Evolutionary conservation across 2,113 vertebrate genomes (phyloP), one percentile per base, ranked within the genome.

Genomic region (Argyrosomus japonicus): DNA sequence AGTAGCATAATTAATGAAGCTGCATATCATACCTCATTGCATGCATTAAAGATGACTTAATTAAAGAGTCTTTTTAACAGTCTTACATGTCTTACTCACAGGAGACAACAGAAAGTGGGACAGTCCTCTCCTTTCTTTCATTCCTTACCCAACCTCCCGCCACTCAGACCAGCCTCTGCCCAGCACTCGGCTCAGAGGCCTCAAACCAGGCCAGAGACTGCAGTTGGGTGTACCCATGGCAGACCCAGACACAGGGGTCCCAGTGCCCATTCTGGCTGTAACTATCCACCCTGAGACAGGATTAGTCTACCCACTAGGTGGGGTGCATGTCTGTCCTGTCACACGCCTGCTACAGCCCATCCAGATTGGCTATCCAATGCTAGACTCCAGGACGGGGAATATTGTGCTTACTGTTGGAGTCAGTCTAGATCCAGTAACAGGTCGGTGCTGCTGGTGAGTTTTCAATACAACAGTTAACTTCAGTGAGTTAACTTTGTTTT

Each of bases 191-290:
- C 91, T 97, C 45, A 93, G 94, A 56, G 79, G 84, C 68, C 94
- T 97, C 57, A 90, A 93, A 58, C 92, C 92, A 0, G 93, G 93
- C 15, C 95, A 95, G 75, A 89, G 92, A 0, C 93, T 96, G 51
- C 85, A 71, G 63, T 92, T 94, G 9, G 97, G 97, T 23, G 94
- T 89, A 47, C 92, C 96, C 48, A 97, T 97, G 97, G 87, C 90
- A 6, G 97, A 99, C 78, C 95, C 95, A 0, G 81, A 64, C 10
- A 97, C 95, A 0, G 96, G 95, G 25, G 87, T 97, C 4, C 94
- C 96, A 25, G 97, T 99, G 21, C 97, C 97, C 0, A 95, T 97
- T 81, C 90, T 99, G 12, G 97, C 95, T 29, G 93, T 97, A 19
- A 97, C 96, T 0, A 94, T 96, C 63, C 96, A 98, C 69, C 97